Conservation (phyloP, 1,140 invertebrate genomes). For the Solenopsis invicta region DNA sequence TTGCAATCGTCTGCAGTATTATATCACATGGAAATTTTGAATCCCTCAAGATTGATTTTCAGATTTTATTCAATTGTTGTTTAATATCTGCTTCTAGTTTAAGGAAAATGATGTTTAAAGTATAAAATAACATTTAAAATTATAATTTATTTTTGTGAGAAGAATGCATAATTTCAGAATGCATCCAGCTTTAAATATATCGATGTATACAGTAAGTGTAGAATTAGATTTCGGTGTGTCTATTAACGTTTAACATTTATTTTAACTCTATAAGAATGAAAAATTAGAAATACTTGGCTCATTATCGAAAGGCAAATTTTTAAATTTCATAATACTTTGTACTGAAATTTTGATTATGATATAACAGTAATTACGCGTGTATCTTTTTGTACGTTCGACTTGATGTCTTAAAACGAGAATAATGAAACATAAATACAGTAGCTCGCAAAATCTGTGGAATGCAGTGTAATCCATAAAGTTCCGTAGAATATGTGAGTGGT, state of each 20-base stretch:
- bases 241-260: no score
- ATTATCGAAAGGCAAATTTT: not conserved
- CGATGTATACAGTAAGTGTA: not conserved
- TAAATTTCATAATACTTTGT: not conserved
- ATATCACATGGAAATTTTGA: not conserved
- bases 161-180: conserved; percentile 6
- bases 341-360: not conserved
- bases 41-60: not conserved
- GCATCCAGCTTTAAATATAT: not conserved
- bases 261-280: not conserved
- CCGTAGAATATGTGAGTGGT: not conserved
- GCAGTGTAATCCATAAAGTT: conserved; percentile 43
- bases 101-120: not conserved
- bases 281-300: not conserved
- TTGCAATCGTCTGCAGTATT: conserved; percentile 6
- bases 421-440: not conserved
- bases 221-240: not conserved
- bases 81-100: not conserved
- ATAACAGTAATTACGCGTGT: not conserved
- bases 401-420: no score
- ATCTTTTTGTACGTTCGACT: not conserved
- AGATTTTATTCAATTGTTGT: not conserved
- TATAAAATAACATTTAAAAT: not conserved
- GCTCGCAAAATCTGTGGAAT: not conserved
- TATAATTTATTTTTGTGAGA: conserved; percentile 1